Percentiles rank a stretch among this genome's conserved stretches.
Conservation (phyloP, 2,888 invertebrate genomes). For the Cotesia congregata region DNA sequence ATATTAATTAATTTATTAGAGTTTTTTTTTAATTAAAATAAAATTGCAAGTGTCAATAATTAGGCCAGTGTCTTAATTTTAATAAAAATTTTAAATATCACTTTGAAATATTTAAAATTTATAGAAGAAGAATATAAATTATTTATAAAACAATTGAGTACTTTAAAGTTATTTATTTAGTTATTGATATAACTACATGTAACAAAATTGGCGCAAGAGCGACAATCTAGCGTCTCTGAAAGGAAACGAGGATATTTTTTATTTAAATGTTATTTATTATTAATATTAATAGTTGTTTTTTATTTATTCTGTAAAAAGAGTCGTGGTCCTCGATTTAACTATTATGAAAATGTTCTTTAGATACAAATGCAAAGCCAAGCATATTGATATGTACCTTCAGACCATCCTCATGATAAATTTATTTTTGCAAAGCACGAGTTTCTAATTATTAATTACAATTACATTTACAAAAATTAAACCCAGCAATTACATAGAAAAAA, state of each 20-base stretch:
- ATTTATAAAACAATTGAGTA: not conserved
- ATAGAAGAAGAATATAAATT: too few species aligned
- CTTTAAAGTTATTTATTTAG: conserved; percentile 16
- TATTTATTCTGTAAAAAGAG: not conserved
- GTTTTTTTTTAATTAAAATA: too few species aligned
- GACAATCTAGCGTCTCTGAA: not conserved
- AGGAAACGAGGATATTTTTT: not conserved
- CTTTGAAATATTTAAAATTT: too few species aligned
- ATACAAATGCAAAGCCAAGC: conserved; percentile 6
- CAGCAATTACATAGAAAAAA: not conserved
- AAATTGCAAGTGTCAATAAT: too few species aligned
- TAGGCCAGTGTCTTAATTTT: too few species aligned
- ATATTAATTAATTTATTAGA: too few species aligned
- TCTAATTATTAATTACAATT: not conserved
- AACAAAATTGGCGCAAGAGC: conserved; percentile 20
- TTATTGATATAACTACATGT: conserved; percentile 20
- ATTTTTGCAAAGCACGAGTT: not conserved
- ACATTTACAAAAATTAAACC: not conserved
- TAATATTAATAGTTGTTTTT: not conserved
- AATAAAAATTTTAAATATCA: too few species aligned
- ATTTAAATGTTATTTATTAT: not conserved
- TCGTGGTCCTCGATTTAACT: not conserved
- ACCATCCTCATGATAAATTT: conserved; percentile 4
- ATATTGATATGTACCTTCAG: conserved; percentile 6
- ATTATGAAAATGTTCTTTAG: conserved; percentile 1